Evolutionary conservation across 2,797 vertebrate species (phyloP).

Genomic region (Cossypha heuglini): DNA sequence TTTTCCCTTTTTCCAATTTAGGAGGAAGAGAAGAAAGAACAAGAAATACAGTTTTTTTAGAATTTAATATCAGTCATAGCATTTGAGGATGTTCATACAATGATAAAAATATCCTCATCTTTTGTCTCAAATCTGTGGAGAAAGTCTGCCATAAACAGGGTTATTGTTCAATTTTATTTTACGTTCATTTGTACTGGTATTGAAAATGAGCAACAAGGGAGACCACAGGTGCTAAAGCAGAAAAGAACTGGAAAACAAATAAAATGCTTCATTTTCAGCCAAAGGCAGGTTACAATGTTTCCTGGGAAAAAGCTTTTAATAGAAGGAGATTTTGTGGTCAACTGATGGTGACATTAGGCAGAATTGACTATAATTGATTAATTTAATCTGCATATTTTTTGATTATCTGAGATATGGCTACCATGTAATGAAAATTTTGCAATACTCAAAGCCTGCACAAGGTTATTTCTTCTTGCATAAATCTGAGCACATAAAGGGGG

Average conservation of each 20-base stretch:
- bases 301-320: not conserved
- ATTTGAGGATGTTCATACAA: not conserved
- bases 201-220: constrained; percentile 45
- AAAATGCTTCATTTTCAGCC: constrained; percentile 29
- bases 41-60: not conserved
- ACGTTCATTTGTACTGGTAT: not conserved
- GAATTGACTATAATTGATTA: not conserved
- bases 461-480: constrained; percentile 31
- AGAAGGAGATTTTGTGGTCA: not conserved
- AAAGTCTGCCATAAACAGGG: not conserved
- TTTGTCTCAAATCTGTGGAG: not conserved
- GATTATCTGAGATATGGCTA: not conserved
- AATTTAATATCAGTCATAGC: not conserved
- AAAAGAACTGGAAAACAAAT: constrained; percentile 37
- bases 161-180: constrained; percentile 43
- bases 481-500: not conserved
- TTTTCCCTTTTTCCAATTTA: not conserved
- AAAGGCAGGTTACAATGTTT: not conserved
- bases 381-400: constrained; percentile 18
- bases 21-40: not conserved
- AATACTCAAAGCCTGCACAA: not conserved
- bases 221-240: constrained; percentile 16
- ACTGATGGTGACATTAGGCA: not conserved
- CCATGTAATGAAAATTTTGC: not conserved
- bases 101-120: not conserved